Conservation (phyloP, 2,113 vertebrate species). For the Lethenteron reissneri region DNA sequence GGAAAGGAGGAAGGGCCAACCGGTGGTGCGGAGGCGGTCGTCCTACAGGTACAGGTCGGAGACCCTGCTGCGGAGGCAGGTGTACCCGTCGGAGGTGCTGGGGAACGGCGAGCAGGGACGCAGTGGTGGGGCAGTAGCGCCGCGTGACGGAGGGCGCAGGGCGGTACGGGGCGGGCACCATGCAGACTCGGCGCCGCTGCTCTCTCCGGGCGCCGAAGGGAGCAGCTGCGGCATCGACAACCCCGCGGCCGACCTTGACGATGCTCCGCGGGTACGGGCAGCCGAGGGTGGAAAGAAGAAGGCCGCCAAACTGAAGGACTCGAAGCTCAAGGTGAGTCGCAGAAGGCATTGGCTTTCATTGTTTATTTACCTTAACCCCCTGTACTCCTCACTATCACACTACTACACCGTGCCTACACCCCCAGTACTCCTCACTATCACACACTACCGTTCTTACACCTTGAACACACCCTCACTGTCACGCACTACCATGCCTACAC, state of each 20-base stretch:
- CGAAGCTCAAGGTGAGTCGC: no score
- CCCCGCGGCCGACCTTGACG: background rate
- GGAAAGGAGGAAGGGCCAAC: no score
- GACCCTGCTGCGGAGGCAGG: constrained; percentile 3
- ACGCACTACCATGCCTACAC: no score
- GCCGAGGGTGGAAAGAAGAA: background rate
- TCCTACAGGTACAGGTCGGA: background rate
- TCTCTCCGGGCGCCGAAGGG: background rate
- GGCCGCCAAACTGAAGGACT: background rate
- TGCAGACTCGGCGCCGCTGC: background rate
- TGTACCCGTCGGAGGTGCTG: constrained; percentile 6
- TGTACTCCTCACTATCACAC: no score
- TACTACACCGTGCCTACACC: no score
- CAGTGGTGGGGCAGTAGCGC: background rate
- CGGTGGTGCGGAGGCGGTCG: background rate
- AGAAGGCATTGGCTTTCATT: no score
- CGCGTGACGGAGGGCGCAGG: background rate
- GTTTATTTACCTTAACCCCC: no score
- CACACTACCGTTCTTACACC: no score
- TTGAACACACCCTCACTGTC: no score
- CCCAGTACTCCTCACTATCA: no score
- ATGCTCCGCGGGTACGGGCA: background rate
- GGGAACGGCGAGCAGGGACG: background rate
- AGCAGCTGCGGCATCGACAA: background rate
- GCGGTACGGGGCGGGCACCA: background rate